phyloP scores from a whole-genome alignment of 2,888 invertebrate genomes.

The Therioaphis trifolii region DNA sequence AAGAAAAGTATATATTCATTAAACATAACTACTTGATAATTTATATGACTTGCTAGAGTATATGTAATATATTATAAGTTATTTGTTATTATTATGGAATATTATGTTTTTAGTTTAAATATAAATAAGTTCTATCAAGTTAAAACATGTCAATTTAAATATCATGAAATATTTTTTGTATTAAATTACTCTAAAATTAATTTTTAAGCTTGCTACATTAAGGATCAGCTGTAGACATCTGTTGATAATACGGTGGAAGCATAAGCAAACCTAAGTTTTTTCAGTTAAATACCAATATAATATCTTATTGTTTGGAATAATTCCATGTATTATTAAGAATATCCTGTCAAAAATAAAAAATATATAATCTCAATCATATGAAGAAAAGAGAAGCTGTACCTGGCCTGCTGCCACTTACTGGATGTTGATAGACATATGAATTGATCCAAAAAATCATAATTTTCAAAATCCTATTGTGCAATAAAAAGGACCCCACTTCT shows the following conservation, averaged over 20 bases:
- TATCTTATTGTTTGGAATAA: slow-evolving; percentile 51
- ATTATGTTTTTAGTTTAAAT: too few species aligned
- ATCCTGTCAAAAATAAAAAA: slow-evolving; percentile 45
- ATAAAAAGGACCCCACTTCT: slow-evolving; percentile 53
- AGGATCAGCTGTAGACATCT: slow-evolving; percentile 12
- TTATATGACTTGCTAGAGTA: too few species aligned
- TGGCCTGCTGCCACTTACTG: slow-evolving; percentile 57
- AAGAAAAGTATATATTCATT: too few species aligned
- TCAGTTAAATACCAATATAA: slow-evolving; percentile 43
- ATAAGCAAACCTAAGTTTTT: not conserved
- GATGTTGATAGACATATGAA: slow-evolving; percentile 61
- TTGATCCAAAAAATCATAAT: slow-evolving; percentile 62
- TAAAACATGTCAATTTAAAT: too few species aligned
- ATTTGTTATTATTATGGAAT: too few species aligned
- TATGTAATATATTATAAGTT: too few species aligned
- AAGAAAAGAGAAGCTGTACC: slow-evolving; percentile 45
- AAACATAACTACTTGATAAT: too few species aligned
- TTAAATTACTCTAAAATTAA: too few species aligned
- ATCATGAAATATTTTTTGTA: too few species aligned
- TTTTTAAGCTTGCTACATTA: too few species aligned
- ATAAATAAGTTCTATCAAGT: too few species aligned
- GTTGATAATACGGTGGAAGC: not conserved
- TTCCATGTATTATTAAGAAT: slow-evolving; percentile 31
- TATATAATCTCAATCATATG: slow-evolving; percentile 18
- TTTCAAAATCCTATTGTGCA: slow-evolving; percentile 56